Evolutionary conservation across 1,140 invertebrate genomes (phyloP), one percentile per base, ranked within the genome.

Genomic region (Bombus sylvicola): DNA sequence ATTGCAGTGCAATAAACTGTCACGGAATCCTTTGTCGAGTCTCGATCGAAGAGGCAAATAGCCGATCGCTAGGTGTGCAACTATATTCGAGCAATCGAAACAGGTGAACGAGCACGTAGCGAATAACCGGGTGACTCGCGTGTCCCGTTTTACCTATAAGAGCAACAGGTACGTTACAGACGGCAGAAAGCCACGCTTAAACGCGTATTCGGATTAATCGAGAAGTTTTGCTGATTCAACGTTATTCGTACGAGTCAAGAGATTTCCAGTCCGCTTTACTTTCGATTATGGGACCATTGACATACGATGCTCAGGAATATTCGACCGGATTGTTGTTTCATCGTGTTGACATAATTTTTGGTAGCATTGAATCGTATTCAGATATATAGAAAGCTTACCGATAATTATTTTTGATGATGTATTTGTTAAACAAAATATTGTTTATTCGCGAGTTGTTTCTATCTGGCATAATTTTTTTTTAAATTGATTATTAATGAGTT

Each of bases 101-200:
- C 86, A 85, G 89, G 75, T 87, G 86, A 89, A 89, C 62, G 78
- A 83, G 74, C 82, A 82, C 81, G 66, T 87, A 87, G 34, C 77
- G 66, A 90, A 87, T 74, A 87, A 85, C 62, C 5, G 15, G 64
- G 71, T 31, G 66, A 80, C 43, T 62, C 62, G 72, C 47, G 28
- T n/a, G 28, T 57, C 85, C 72, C 74, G 87, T 47, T 84, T 85
- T 82, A 43, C 57, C 72, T 37, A 53, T 76, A 43, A 72, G 71
- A 85, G 89, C 89, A 90, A 90, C 89, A 90, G 89, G 89, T 90
- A 88, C 88, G 86, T 62, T 66, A 57, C 85, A 77, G 18, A 53
- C 66, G 72, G 47, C 74, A 89, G 86, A 89, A 88, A 89, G 87
- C 82, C 53, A 74, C 71, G 77, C 68, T 81, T 86, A 89, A 81